These are phyloP conservation scores for Mesorhabditis belari DNA, from an alignment of 2,888 invertebrate genomes.

Conservation along the genomic window DNA sequence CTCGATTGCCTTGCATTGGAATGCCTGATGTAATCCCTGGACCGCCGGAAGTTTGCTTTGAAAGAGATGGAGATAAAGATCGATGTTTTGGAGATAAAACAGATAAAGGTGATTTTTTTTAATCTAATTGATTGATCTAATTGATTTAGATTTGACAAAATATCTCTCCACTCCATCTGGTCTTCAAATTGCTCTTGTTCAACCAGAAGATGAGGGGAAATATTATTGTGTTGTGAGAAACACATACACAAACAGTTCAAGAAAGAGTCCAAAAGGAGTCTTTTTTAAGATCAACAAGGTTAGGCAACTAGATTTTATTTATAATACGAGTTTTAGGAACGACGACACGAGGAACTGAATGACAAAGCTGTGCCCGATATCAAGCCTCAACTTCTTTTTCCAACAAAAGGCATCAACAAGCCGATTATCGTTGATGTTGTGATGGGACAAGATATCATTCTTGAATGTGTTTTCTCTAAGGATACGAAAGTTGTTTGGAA, in stretches of 20 bases:
- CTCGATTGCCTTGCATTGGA: slow-evolving; percentile 46
- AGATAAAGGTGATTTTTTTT: background rate
- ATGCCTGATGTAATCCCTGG: slow-evolving; percentile 45
- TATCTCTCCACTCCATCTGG: slow-evolving; percentile 41
- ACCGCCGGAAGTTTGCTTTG: slow-evolving; percentile 45
- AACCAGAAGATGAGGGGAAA: slow-evolving; percentile 38
- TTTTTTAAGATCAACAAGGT: slow-evolving; percentile 10
- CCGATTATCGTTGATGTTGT: slow-evolving; percentile 37
- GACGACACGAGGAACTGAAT: background rate
- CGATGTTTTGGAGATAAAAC: slow-evolving; percentile 30
- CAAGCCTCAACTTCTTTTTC: slow-evolving; percentile 30
- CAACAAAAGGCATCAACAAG: slow-evolving; percentile 18
- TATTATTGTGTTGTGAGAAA: slow-evolving; percentile 49
- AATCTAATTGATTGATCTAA: background rate
- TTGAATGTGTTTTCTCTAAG: slow-evolving; percentile 45
- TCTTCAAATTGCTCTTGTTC: slow-evolving; percentile 45
- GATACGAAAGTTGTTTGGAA: slow-evolving; percentile 34
- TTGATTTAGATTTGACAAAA: slow-evolving; percentile 20
- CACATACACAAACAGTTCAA: slow-evolving; percentile 31
- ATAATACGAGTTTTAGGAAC: background rate
- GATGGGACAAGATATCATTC: slow-evolving; percentile 34
- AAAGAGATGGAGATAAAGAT: slow-evolving; percentile 31
- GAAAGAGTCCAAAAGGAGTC: slow-evolving; percentile 33
- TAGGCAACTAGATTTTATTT: background rate
- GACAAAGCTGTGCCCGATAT: background rate